Conservation (phyloP, 2,113 vertebrate genomes). For the Protobothrops mucrosquamatus region DNA sequence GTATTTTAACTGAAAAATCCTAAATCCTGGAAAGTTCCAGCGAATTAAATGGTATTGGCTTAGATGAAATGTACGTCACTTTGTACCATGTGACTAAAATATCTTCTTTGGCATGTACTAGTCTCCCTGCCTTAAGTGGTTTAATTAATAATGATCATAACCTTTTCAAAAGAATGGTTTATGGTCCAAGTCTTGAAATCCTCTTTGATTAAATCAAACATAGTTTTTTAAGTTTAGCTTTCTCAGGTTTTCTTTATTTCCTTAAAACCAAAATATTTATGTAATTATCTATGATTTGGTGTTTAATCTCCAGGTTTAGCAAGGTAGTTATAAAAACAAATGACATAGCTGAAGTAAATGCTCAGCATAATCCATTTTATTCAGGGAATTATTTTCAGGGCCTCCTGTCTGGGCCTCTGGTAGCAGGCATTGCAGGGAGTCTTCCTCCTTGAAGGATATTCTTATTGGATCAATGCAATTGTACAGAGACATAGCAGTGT, state of each 20-base stretch:
- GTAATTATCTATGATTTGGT: slow-evolving; percentile 55
- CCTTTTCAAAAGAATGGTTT: neutral
- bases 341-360: slow-evolving; percentile 31
- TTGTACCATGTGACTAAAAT: neutral
- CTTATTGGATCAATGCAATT: neutral
- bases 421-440: slow-evolving; percentile 59
- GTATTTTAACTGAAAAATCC: neutral
- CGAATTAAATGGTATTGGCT: neutral
- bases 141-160: neutral
- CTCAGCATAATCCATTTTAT: slow-evolving; percentile 59
- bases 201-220: slow-evolving; percentile 29
- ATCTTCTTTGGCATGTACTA: neutral
- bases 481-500: accelerated
- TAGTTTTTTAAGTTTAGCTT: slow-evolving; percentile 14
- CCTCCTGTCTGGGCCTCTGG: slow-evolving; percentile 23
- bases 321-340: neutral
- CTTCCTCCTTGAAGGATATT: neutral
- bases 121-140: neutral
- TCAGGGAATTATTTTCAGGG: slow-evolving; percentile 59
- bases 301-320: slow-evolving; percentile 69
- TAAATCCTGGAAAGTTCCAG: neutral
- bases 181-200: neutral
- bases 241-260: slow-evolving; percentile 29
- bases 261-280: slow-evolving; percentile 35
- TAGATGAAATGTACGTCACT: neutral